Base-by-base conservation (phyloP, 2,113 vertebrate genomes). In the Carettochelys insculpta region DNA sequence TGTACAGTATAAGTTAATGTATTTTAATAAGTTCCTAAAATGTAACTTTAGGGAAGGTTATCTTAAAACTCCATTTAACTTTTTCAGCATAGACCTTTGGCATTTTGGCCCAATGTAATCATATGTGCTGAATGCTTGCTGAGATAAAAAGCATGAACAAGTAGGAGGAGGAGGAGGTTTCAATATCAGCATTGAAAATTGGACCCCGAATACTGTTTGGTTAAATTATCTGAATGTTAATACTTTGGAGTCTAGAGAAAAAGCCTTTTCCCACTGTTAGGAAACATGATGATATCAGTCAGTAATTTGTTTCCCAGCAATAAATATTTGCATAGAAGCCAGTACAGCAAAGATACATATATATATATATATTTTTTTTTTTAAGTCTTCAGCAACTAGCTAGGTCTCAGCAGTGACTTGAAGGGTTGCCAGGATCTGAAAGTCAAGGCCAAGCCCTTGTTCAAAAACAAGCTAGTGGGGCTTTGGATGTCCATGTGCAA, bases 321-420 rank as follows among this genome's bases (percentile, higher is more conserved):
- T 86, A 82, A 89, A 43, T 94, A 82, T 89, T 95, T 96, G 76
- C 53, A 50, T 90, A 45, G 80, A 80, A 61, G 48, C 89, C 78
- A 89, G 78, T 47, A 78, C 82, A 91, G 61, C 56, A 85, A 68
- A 91, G 34, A 71, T 75, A n/a, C n/a, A n/a, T n/a, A n/a, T n/a
- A n/a, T n/a, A n/a, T n/a, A n/a, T n/a, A n/a, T n/a, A n/a, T n/a
- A n/a, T n/a, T n/a, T 75, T 48, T 76, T 7, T 58, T 90, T 47
- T 82, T 79, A n/a, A n/a, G n/a, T n/a, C n/a, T 83, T 38, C 14
- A 85, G 77, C 61, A 86, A 43, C 80, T 83, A 81, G 68, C 77
- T 89, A 27, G 75, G 58, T 75, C 53, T 93, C 47, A 88, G 34
- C 91, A 91, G 45, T 87, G 53, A 51, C 84, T 91, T 93, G 88